These are phyloP conservation scores for Ennomos erosarius DNA, from an alignment of 2,888 invertebrate species.

Conservation along the genomic window DNA sequence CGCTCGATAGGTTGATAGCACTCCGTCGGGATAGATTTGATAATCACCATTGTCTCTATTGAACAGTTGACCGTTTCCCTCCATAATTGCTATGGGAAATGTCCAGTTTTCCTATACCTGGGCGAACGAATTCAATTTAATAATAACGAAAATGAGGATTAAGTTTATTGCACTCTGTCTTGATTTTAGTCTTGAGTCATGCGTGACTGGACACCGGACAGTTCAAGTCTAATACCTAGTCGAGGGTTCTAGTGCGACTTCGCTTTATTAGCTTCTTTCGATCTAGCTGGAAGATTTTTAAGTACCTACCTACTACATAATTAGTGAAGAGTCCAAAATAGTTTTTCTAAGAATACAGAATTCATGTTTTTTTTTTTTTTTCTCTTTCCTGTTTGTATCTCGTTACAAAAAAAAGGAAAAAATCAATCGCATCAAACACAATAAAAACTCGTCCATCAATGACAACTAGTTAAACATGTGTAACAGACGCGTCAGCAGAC, in stretches of 20 bases:
- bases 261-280: too few relatives aligned
- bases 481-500: constrained; percentile 48
- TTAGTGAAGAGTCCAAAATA: too few relatives aligned
- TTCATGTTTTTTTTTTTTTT: neutral
- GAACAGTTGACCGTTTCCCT: constrained; percentile 31
- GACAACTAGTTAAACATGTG: constrained; percentile 39
- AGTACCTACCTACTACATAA: too few relatives aligned
- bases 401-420: constrained; percentile 9
- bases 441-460: constrained; percentile 12
- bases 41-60: constrained; percentile 40
- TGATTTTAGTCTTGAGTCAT: neutral
- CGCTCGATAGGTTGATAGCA: constrained; percentile 52
- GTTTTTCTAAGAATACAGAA: too few relatives aligned
- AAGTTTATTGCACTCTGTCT: constrained; percentile 3
- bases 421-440: neutral
- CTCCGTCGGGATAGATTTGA: constrained; percentile 39
- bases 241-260: too few relatives aligned
- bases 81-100: constrained; percentile 20
- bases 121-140: neutral
- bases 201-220: neutral
- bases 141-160: neutral
- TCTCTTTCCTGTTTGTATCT: constrained; percentile 2
- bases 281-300: too few relatives aligned
- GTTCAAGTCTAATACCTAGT: too few relatives aligned
- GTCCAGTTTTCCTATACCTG: constrained; percentile 10